These are phyloP conservation scores for Rugalucina vietnamica DNA, from an alignment of 2,888 invertebrate genomes.

Conservation along the genomic window DNA sequence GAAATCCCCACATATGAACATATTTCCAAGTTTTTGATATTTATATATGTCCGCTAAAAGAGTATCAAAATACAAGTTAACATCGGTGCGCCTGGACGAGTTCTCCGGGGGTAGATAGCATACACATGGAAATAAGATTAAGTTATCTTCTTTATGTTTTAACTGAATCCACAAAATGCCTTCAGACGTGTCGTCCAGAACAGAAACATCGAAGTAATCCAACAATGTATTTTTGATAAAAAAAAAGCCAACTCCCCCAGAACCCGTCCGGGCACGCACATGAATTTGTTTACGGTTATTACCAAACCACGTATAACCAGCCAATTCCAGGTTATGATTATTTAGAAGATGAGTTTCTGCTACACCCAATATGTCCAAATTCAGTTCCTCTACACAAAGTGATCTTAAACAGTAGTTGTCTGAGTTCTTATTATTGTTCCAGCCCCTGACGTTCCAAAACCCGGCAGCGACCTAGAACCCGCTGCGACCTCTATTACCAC, in stretches of 20 bases:
- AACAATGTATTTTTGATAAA: not conserved
- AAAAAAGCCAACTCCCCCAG: not conserved
- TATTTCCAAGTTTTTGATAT: not conserved
- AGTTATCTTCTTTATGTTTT: not conserved
- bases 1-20: constrained; percentile 16
- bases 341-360: not conserved
- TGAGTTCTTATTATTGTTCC: not conserved
- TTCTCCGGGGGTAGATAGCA: constrained; percentile 2
- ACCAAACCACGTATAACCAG: not conserved
- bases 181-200: not conserved
- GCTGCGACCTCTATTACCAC: not conserved
- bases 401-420: not conserved
- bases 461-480: not conserved
- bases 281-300: not conserved
- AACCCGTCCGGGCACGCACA: constrained; percentile 1
- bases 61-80: not conserved
- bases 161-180: not conserved
- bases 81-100: not conserved
- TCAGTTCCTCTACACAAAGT: not conserved
- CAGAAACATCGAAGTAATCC: not conserved
- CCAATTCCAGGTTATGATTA: not conserved
- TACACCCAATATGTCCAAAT: not conserved
- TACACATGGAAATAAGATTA: not conserved
- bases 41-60: not conserved
- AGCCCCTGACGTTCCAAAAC: constrained; percentile 11